These are phyloP conservation scores for Eptatretus burgeri DNA, from an alignment of 2,113 vertebrate species.

Conservation along the genomic window DNA sequence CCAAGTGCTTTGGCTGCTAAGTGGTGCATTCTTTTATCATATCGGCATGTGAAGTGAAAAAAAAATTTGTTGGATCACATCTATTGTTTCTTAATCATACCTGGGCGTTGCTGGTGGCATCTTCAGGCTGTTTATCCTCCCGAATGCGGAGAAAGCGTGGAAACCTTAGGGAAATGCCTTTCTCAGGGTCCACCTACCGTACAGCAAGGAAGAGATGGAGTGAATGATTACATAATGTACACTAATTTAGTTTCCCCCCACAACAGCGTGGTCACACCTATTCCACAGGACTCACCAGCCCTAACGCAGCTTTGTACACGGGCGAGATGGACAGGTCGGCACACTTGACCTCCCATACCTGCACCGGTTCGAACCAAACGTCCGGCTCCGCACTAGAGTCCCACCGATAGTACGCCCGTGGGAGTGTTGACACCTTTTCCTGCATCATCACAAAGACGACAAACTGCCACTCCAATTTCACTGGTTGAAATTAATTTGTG, in stretches of 20 bases:
- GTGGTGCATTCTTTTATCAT: too few species aligned
- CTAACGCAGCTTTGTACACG: constrained; percentile 41
- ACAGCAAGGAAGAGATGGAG: background rate
- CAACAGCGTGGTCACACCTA: background rate
- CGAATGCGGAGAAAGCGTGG: constrained; percentile 41
- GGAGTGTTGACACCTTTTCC: constrained; percentile 30
- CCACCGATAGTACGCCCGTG: constrained; percentile 36
- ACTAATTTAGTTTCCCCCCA: too few species aligned
- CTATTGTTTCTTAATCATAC: constrained; percentile 13
- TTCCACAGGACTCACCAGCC: constrained; percentile 29
- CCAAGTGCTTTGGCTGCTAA: too few species aligned
- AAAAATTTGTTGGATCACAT: too few species aligned
- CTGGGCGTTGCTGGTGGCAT: constrained; percentile 38
- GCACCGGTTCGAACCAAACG: constrained; percentile 40
- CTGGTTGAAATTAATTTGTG: too few species aligned
- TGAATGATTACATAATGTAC: too few species aligned
- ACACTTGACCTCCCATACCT: constrained; percentile 69
- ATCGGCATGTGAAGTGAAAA: too few species aligned
- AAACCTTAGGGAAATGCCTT: constrained; percentile 53
- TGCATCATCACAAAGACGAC: constrained; percentile 11
- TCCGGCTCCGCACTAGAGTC: constrained; percentile 36
- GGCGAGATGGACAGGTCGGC: constrained; percentile 57
- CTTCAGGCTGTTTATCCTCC: constrained; percentile 46
- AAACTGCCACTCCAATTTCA: too few species aligned
- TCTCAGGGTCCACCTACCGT: constrained; percentile 41